Evolutionary conservation across 2,797 vertebrate genomes (phyloP), one percentile per base, ranked within the genome.

Genomic region (Botia almorhae): DNA sequence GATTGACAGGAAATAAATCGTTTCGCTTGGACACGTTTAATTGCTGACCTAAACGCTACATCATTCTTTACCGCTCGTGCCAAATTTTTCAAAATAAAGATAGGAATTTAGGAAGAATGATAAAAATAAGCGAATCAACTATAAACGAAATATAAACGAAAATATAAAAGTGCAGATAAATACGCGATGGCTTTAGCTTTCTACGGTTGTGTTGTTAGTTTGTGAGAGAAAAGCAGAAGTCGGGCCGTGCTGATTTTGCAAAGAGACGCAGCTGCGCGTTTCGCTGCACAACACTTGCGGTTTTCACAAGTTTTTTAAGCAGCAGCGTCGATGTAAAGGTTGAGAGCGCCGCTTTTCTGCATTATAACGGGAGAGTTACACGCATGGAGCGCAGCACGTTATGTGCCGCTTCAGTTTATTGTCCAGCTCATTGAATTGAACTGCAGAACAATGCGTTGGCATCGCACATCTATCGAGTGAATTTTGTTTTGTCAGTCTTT

Each of bases 221-320:
- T n/a, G n/a, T n/a, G n/a, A n/a, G 29, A 1, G 87, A 82, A 94
- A 94, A 94, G 93, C 89, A 94, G 94, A 94, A 95, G 92, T 93
- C 90, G 17, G 83, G 74, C 78, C 74, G 64, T 92, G 93, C 91
- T 91, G 94, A 93, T 92, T 93, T 91, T 93, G 93, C 92, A 93
- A 91, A 92, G 85, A 86, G 84, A 77, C 85, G 90, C 93, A 92
- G 92, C 91, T 93, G 92, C 91, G 48, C 84, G 79, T 79, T 86
- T 55, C 71, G 85, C 89, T 84, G 74, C 91, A 90, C 84, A 86
- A 83, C 89, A 91, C 60, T 78, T 91, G 92, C 74, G 91, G 91
- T 92, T 93, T 92, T 89, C 86, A 89, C 90, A 90, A 87, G 76
- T 90, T 83, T 84, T 78, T 83, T n/a, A 87, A 81, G 87, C 76